Percentiles rank a stretch among this genome's conserved stretches.
Conservation (phyloP, 1,140 invertebrate species). For the Fragariocoptes setiger region DNA sequence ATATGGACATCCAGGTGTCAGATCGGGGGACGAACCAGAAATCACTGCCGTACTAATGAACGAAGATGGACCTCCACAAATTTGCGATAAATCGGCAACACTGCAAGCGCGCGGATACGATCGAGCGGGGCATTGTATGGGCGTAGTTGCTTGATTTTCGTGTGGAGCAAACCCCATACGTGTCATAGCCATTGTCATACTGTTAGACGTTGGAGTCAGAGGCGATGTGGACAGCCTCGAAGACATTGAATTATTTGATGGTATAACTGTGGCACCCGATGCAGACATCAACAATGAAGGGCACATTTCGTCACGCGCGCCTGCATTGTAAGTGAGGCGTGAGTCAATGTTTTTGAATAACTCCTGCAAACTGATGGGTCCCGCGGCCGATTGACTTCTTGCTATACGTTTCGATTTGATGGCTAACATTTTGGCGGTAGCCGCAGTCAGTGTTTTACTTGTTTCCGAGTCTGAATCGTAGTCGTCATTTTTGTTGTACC, state of each 20-base stretch:
- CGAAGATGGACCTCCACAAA: conserved; percentile 16
- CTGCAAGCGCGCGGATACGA: conserved; percentile 33
- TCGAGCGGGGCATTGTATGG: conserved; percentile 65
- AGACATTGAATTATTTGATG: not conserved
- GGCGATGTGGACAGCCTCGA: not conserved
- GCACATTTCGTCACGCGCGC: no score
- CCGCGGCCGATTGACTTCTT: not conserved
- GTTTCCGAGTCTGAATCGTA: no score
- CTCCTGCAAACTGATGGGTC: not conserved
- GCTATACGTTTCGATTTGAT: not conserved
- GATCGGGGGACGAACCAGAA: conserved; percentile 57
- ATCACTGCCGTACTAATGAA: conserved; percentile 67
- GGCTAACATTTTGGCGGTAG: no score
- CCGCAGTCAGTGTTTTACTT: no score
- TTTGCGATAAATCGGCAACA: conserved; percentile 13
- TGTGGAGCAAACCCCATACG: no score
- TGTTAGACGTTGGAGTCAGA: not conserved
- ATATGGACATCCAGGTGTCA: conserved; percentile 15
- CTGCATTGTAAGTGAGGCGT: not conserved
- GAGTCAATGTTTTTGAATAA: not conserved
- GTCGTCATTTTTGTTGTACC: no score
- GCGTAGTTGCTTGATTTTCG: conserved; percentile 37
- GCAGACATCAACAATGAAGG: no score
- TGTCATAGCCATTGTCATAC: not conserved
- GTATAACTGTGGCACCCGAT: no score